A percentile compares a stretch with the other conserved stretches of the same genome.
Evolutionary conservation across 1,140 invertebrate genomes (phyloP).

Genomic region (Archegozetes longisetosus): DNA sequence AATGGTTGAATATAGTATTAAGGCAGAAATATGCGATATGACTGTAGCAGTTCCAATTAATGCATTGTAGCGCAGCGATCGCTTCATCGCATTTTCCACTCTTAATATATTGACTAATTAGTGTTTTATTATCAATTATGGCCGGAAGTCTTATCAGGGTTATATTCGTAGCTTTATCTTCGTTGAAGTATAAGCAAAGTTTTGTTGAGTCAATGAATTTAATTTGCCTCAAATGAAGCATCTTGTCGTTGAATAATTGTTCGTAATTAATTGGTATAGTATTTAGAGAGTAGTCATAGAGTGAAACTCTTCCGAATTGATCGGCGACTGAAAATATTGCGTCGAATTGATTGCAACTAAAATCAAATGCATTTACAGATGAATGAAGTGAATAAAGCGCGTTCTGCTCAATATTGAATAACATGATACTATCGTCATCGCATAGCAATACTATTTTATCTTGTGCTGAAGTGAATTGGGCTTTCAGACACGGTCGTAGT

Average conservation of each 20-base stretch:
- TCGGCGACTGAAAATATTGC: constrained; percentile 12
- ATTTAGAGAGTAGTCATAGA: constrained; percentile 15
- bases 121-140: not conserved
- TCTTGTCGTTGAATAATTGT: not conserved
- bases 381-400: constrained; percentile 11
- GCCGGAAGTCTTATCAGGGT: not conserved
- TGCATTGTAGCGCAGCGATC: constrained; percentile 14
- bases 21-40: constrained; percentile 17
- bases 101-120: constrained; percentile 19
- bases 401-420: constrained; percentile 14
- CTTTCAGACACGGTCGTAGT: constrained; percentile 6
- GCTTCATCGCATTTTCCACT: constrained; percentile 18
- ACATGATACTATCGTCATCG: constrained; percentile 12
- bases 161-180: not conserved
- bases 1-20: constrained; percentile 18
- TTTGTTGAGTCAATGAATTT: not conserved
- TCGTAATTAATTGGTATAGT: constrained; percentile 10
- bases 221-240: not conserved
- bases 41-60: constrained; percentile 18
- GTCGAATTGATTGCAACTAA: constrained; percentile 8
- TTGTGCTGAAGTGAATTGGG: constrained; percentile 6
- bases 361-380: constrained; percentile 7
- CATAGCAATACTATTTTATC: constrained; percentile 15
- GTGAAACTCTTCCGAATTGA: constrained; percentile 6
- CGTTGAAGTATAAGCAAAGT: not conserved